Conservation (phyloP, 1,140 invertebrate genomes). For the Ips nitidus region DNA sequence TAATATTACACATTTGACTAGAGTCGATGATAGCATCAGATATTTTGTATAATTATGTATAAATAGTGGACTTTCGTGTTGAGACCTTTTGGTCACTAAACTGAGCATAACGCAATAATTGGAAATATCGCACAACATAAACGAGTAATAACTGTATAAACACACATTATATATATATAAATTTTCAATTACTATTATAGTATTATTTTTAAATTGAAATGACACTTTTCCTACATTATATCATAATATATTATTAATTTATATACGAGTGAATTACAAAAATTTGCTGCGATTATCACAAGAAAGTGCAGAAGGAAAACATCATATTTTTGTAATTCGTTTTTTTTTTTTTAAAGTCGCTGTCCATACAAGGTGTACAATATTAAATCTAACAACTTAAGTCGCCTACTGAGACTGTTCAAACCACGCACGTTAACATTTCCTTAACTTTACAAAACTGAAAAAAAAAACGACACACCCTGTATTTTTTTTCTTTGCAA, state of each 20-base stretch:
- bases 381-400: conserved; percentile 3
- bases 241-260: conserved; percentile 16
- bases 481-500: conserved; percentile 6
- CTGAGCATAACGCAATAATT: too few species aligned
- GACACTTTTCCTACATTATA: conserved; percentile 34
- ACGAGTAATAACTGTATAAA: conserved; percentile 39
- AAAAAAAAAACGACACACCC: conserved; percentile 13
- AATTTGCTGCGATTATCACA: conserved; percentile 39
- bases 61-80: too few species aligned
- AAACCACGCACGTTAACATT: too few species aligned
- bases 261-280: conserved; percentile 35
- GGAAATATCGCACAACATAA: conserved; percentile 37
- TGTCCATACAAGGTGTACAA: conserved; percentile 18
- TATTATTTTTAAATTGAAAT: conserved; percentile 28
- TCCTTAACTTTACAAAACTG: too few species aligned
- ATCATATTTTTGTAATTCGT: conserved; percentile 33
- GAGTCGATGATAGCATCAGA: neutral
- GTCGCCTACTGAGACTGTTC: too few species aligned
- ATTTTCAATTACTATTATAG: conserved; percentile 31
- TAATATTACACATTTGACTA: conserved; percentile 3
- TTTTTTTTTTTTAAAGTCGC: conserved; percentile 5
- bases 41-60: too few species aligned
- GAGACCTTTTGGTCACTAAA: too few species aligned
- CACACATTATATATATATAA: conserved; percentile 37
- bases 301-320: conserved; percentile 19